Conservation (phyloP, 2,113 vertebrate species). For the Clupea harengus region DNA sequence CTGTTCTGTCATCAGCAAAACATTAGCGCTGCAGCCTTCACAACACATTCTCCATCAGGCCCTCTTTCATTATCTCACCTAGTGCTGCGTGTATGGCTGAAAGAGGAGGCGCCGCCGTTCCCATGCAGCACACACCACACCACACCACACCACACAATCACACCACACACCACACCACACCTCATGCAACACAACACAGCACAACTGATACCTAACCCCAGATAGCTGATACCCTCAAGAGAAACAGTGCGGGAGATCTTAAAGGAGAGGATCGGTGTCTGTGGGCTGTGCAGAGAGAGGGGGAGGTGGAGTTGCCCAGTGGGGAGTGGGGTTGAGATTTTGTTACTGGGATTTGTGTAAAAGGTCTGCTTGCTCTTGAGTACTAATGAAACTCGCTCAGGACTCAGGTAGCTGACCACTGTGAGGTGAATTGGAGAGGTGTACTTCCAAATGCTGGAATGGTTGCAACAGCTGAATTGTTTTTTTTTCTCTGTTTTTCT, state of each 20-base stretch:
- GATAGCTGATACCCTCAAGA: background rate
- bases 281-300: background rate
- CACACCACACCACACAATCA: background rate
- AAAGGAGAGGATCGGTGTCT: background rate
- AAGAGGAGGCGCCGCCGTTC: background rate
- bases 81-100: background rate
- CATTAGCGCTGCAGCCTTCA: background rate
- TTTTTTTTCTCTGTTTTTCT: background rate
- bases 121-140: background rate
- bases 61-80: background rate
- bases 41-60: background rate
- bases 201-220: constrained; percentile 1
- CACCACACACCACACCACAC: background rate
- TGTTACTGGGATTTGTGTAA: background rate
- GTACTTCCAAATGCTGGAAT: background rate
- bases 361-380: background rate
- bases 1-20: background rate
- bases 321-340: background rate
- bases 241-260: background rate
- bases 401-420: background rate
- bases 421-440: background rate
- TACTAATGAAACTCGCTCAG: background rate
- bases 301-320: too few species aligned
- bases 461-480: background rate
- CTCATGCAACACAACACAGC: background rate